Conservation (phyloP, 2,888 invertebrate genomes). For the Phyllotreta cruciferae region DNA sequence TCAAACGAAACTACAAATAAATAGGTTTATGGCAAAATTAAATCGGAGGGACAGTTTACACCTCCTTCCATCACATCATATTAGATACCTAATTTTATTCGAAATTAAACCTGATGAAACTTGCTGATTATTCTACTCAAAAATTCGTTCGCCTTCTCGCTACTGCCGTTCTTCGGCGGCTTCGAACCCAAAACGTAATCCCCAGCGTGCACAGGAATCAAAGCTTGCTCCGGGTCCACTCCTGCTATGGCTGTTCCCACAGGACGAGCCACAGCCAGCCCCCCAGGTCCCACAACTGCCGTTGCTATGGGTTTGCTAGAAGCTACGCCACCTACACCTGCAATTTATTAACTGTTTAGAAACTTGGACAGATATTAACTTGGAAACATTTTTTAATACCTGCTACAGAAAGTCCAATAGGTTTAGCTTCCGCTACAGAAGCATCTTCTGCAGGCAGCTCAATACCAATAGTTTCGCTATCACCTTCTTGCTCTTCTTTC, state of each 20-base stretch:
- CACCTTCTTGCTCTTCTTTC: constrained; percentile 55
- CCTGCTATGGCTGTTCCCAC: constrained; percentile 80
- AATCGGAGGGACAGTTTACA: constrained; percentile 7
- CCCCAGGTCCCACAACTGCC: constrained; percentile 73
- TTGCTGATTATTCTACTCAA: constrained; percentile 56
- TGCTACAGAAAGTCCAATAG: constrained; percentile 66
- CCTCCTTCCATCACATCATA: neutral
- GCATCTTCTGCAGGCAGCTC: constrained; percentile 66
- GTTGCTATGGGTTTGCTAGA: constrained; percentile 75
- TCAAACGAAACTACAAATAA: neutral
- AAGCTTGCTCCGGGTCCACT: constrained; percentile 63
- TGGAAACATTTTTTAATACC: constrained; percentile 53
- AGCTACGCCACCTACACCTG: constrained; percentile 75
- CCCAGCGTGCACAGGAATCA: constrained; percentile 56
- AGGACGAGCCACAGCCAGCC: constrained; percentile 74
- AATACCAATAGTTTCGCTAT: constrained; percentile 59
- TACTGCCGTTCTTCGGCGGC: constrained; percentile 29
- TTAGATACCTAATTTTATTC: neutral
- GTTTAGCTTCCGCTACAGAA: constrained; percentile 78
- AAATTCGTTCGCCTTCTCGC: constrained; percentile 48
- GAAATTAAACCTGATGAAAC: constrained; percentile 51
- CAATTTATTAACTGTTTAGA: too few species aligned
- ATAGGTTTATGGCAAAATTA: neutral
- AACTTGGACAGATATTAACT: too few species aligned
- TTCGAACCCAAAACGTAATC: constrained; percentile 34